phyloP scores from a whole-genome alignment of 2,888 invertebrate species.

The Gastracanthus pulcherrimus region DNA sequence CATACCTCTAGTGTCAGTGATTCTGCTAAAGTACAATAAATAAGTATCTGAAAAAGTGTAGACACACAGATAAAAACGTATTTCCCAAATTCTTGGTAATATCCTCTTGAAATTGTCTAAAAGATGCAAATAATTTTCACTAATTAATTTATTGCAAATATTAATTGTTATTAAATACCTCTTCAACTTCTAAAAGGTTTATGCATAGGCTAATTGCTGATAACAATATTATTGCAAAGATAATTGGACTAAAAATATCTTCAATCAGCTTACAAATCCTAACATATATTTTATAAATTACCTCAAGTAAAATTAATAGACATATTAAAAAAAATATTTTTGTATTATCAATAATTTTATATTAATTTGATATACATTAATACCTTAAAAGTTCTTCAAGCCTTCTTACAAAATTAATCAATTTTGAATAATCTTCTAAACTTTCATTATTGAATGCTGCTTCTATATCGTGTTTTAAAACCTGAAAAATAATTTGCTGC shows the following conservation, averaged over 20 bases:
- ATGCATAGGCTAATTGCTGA: neutral
- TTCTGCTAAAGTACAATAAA: constrained; percentile 11
- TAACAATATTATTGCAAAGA: neutral
- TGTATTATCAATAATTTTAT: neutral
- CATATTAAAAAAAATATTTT: neutral
- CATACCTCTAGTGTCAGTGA: neutral
- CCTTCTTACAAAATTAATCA: neutral
- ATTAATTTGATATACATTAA: neutral
- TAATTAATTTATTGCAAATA: neutral
- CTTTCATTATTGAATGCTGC: neutral
- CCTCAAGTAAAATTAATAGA: neutral
- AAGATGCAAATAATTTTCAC: neutral
- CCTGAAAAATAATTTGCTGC: neutral
- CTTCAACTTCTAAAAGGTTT: neutral
- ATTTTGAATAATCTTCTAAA: neutral
- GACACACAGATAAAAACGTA: neutral
- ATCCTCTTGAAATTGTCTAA: neutral
- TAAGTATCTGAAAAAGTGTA: neutral
- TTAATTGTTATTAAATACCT: neutral
- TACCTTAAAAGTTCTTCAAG: neutral
- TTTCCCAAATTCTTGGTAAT: neutral
- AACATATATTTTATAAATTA: neutral
- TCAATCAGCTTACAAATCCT: neutral
- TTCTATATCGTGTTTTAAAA: neutral
- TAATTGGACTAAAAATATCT: neutral